These are phyloP conservation scores for Cephus sareptanus DNA, from an alignment of 2,888 invertebrate species.

Conservation along the genomic window DNA sequence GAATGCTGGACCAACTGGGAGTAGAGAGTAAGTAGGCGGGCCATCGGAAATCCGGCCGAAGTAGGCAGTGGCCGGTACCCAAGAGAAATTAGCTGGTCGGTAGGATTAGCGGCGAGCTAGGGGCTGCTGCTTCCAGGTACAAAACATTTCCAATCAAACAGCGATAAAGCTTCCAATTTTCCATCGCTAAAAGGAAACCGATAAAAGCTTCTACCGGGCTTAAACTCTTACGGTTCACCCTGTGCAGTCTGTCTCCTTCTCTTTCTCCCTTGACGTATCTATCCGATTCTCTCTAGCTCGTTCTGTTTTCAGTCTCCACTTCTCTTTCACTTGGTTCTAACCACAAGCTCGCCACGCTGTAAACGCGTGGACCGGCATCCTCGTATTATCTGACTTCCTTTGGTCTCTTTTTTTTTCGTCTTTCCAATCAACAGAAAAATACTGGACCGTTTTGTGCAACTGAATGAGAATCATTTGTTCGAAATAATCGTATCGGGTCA, in stretches of 20 bases:
- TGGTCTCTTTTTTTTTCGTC: background rate
- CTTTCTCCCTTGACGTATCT: slow-evolving; percentile 1
- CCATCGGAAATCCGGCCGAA: background rate
- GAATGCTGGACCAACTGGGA: background rate
- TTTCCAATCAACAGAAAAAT: background rate
- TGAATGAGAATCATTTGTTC: background rate
- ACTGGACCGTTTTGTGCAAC: background rate
- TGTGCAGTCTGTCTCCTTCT: slow-evolving; percentile 21
- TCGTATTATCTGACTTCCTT: background rate
- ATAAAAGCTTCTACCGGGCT: slow-evolving; percentile 27
- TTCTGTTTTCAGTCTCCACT: slow-evolving; percentile 14
- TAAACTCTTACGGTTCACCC: slow-evolving; percentile 21
- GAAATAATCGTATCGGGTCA: background rate
- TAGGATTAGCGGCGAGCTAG: slow-evolving; percentile 13
- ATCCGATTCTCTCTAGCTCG: background rate
- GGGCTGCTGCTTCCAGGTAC: slow-evolving; percentile 18
- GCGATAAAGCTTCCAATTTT: slow-evolving; percentile 53
- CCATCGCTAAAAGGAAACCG: slow-evolving; percentile 35
- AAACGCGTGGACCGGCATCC: background rate
- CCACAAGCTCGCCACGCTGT: background rate
- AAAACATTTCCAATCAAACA: slow-evolving; percentile 49
- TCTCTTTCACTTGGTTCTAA: background rate
- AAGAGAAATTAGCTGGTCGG: slow-evolving; percentile 21
- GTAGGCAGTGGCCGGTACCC: background rate
- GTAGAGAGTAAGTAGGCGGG: background rate